These are phyloP conservation scores for Agonopterix subpropinquella DNA, from an alignment of 2,888 invertebrate genomes.

Conservation along the genomic window DNA sequence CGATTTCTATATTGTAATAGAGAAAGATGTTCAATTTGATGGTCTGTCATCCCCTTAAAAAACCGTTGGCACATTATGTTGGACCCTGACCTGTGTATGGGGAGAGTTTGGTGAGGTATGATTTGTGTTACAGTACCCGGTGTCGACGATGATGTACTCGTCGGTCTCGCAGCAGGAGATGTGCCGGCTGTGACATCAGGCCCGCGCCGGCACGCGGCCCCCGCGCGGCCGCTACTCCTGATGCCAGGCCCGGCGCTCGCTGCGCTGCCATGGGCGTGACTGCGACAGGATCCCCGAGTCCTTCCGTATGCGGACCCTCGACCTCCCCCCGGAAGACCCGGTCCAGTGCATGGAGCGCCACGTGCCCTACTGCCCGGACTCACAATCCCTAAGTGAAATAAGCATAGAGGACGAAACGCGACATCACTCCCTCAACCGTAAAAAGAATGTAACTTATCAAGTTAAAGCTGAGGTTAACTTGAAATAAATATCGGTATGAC, in stretches of 20 bases:
- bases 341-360: constrained; percentile 48
- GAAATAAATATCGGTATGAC: constrained; percentile 21
- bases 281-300: constrained; percentile 20
- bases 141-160: constrained; percentile 76
- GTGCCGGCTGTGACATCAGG: constrained; percentile 81
- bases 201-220: constrained; percentile 54
- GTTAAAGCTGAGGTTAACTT: constrained; percentile 56
- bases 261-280: constrained; percentile 39
- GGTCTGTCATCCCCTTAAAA: no score
- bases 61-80: no score
- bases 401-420: constrained; percentile 62
- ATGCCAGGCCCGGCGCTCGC: constrained; percentile 59
- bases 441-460: constrained; percentile 53
- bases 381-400: constrained; percentile 60
- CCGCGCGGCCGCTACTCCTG: constrained; percentile 57
- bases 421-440: constrained; percentile 43
- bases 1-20: no score
- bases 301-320: constrained; percentile 48
- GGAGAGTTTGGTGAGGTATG: no score
- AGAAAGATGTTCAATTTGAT: no score
- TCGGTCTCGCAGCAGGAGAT: constrained; percentile 80
- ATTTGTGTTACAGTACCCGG: constrained; percentile 56
- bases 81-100: no score
- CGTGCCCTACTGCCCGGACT: constrained; percentile 47
- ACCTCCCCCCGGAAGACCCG: constrained; percentile 51